Evolutionary conservation across 2,797 vertebrate species (phyloP).

Genomic region (Manis crassicaudata): DNA sequence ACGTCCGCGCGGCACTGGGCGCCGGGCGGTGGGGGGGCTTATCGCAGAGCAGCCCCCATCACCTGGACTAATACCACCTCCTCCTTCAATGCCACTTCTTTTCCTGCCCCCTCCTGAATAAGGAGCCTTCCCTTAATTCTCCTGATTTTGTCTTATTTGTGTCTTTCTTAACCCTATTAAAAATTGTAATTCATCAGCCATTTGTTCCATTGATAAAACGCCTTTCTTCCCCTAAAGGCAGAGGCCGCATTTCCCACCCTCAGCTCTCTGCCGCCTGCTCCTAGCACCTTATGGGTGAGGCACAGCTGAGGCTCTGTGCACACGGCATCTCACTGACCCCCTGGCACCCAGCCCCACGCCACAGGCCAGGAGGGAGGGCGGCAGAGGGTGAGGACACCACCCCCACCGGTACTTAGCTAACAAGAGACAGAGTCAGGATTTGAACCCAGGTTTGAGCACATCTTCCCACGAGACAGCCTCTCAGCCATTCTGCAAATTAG

Average conservation of each 20-base stretch:
- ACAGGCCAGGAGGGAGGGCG: background rate
- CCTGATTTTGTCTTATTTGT: background rate
- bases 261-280: background rate
- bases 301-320: background rate
- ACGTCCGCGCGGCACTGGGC: background rate
- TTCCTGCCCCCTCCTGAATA: background rate
- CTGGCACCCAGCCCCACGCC: background rate
- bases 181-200: background rate
- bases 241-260: background rate
- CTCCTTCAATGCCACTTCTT: background rate
- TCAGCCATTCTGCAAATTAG: background rate
- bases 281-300: too few relatives aligned
- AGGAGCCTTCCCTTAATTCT: background rate
- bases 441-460: background rate
- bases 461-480: background rate
- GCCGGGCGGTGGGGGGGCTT: accelerated
- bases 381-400: background rate
- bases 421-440: background rate
- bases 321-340: background rate
- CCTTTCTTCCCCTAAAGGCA: background rate
- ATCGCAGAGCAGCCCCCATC: background rate
- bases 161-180: background rate
- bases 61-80: background rate
- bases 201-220: background rate
- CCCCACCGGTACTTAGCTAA: background rate